Percentiles rank a stretch among this genome's conserved stretches.
These are phyloP conservation scores for Drosophila pachea DNA, from an alignment of 1,140 invertebrate species.

Conservation along the genomic window DNA sequence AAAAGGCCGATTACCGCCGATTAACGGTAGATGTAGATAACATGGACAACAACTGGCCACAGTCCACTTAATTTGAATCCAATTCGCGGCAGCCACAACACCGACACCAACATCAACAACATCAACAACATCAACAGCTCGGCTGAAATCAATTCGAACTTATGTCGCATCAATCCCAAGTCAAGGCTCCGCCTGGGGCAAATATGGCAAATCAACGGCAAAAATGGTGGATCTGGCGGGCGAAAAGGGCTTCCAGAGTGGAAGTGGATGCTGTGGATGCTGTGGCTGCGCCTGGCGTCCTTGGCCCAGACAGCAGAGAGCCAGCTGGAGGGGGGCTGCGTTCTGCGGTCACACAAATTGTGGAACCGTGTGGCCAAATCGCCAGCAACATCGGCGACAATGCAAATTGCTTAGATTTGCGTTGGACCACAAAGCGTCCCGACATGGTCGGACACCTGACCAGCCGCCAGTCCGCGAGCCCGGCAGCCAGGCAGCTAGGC, in stretches of 20 bases:
- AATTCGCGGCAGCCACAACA: no score
- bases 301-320: conserved; percentile 21
- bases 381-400: conserved; percentile 50
- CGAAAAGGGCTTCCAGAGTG: conserved; percentile 3
- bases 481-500: background rate
- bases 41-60: no score
- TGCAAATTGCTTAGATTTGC: conserved; percentile 70
- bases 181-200: background rate
- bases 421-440: conserved; percentile 64
- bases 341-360: conserved; percentile 59
- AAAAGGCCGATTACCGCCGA: no score
- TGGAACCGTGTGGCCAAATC: conserved; percentile 54
- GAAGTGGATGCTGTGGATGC: conserved; percentile 1
- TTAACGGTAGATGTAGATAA: no score
- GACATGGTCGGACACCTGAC: conserved; percentile 49
- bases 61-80: no score
- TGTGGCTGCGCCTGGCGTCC: conserved; percentile 14
- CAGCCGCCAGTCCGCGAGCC: background rate
- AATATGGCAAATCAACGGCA: conserved; percentile 13
- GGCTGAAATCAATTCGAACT: background rate
- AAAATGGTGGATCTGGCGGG: conserved; percentile 21
- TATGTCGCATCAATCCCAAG: background rate
- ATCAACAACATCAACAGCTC: background rate
- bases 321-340: conserved; percentile 2
- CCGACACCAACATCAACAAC: background rate